Percentiles rank a stretch among this genome's conserved stretches.
phyloP scores from a whole-genome alignment of 2,888 invertebrate species.

The Cheilosia scutellata region DNA sequence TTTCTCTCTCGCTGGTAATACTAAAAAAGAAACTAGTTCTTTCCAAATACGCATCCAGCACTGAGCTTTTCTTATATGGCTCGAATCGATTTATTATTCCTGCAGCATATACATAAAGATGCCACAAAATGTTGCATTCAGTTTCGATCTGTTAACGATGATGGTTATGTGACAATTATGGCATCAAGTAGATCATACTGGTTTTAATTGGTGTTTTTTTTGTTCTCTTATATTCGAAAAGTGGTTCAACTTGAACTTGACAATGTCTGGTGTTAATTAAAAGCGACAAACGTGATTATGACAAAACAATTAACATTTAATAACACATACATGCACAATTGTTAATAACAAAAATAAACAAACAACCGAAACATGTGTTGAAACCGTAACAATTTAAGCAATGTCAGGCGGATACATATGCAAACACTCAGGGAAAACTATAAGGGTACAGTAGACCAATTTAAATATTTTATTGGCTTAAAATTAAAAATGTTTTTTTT shows the following conservation, averaged over 20 bases:
- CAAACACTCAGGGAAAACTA: background rate
- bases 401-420: background rate
- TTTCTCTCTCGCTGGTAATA: slow-evolving; percentile 12
- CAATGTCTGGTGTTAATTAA: slow-evolving; percentile 61
- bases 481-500: background rate
- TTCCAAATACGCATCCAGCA: slow-evolving; percentile 40
- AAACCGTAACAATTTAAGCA: background rate
- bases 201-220: slow-evolving; percentile 38
- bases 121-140: slow-evolving; percentile 43
- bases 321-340: background rate
- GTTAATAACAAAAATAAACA: background rate
- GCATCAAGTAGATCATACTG: slow-evolving; percentile 46
- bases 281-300: slow-evolving; percentile 46
- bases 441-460: background rate
- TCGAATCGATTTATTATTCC: slow-evolving; percentile 60
- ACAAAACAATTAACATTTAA: slow-evolving; percentile 54
- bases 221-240: slow-evolving; percentile 15
- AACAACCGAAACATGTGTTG: background rate
- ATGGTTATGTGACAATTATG: slow-evolving; percentile 50
- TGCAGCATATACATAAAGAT: slow-evolving; percentile 15
- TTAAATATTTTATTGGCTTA: background rate
- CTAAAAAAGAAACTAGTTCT: slow-evolving; percentile 49
- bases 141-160: slow-evolving; percentile 24
- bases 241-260: slow-evolving; percentile 73
- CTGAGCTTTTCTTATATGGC: slow-evolving; percentile 49